Base-by-base conservation (phyloP, 2,797 vertebrate genomes). In the Oophaga sylvatica region DNA sequence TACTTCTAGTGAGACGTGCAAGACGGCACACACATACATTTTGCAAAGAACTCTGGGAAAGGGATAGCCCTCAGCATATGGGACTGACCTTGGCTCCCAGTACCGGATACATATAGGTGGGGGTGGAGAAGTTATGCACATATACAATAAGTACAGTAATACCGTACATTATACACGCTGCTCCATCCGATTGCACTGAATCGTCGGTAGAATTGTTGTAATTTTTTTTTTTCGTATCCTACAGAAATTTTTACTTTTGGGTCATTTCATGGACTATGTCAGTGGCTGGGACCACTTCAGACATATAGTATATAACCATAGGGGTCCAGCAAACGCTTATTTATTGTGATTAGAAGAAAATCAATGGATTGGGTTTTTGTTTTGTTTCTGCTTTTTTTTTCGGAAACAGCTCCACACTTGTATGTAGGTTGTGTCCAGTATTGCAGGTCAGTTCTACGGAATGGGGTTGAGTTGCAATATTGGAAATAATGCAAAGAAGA, bases 1-100 rank as follows among this genome's bases (percentile, higher is more conserved):
- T 76, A 88, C 60, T 48, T 78, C 83, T 81, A 85, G 83, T 77
- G 79, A 68, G 83, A 88, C 83, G 87, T 88, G 87, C 87, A 85
- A 85, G 22, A 80, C 19, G 35, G 87, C 83, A 85, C 83, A 88
- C 82, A 85, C 68, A 59, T 62, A 80, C 56, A 80, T 35, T 15
- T 10, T 35, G 73, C 88, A 83, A 48, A 17, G 88, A 17, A 83
- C 19, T 48, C 84, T 86, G 88, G 88, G 88, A 79, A 56, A 83
- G 80, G 70, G 60, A 85, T 65, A 79, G 73, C 53, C 77, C 83
- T 70, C 79, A 80, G 87, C 70, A 60, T 85, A 78, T 82, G 70
- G 77, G 67, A 62, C 83, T 89, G 87, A 89, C 83, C 75, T 88
- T 80, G 75, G 87, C 81, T 77, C 65, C 63, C 16, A 80, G 53